Evolutionary conservation across 2,113 vertebrate species (phyloP).

Genomic region (Crotalus horridus): DNA sequence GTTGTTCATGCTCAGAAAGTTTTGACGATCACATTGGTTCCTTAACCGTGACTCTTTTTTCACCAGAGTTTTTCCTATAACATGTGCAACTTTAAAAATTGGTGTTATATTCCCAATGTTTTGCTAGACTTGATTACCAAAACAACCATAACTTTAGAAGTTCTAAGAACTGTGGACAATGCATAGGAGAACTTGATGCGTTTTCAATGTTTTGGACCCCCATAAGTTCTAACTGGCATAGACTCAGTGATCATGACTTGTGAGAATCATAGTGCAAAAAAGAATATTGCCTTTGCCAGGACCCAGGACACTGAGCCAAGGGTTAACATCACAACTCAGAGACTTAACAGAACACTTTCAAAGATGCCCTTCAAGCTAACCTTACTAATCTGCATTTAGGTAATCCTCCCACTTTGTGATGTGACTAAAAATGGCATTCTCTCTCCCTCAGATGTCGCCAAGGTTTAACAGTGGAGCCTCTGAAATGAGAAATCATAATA

Average conservation of each 20-base stretch:
- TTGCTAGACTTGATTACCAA: not conserved
- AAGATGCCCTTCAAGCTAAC: not conserved
- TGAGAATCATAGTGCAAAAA: not conserved
- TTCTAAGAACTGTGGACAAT: not conserved
- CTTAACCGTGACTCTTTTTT: not conserved
- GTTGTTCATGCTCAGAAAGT: not conserved
- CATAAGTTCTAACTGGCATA: not conserved
- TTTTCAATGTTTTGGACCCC: not conserved
- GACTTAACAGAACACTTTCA: conserved; percentile 22
- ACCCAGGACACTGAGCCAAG: not conserved
- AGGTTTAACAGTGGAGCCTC: conserved; percentile 44
- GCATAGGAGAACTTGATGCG: not conserved
- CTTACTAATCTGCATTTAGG: conserved; percentile 36
- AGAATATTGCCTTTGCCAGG: not conserved
- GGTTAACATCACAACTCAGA: conserved; percentile 5
- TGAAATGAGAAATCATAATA: conserved; percentile 39
- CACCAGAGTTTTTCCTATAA: not conserved
- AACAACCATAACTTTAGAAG: not conserved
- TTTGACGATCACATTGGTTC: not conserved
- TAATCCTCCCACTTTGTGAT: conserved; percentile 41
- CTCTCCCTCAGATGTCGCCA: conserved; percentile 29
- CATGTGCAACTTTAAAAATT: not conserved
- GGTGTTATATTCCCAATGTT: not conserved
- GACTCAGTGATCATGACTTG: not conserved
- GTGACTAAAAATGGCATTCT: conserved; percentile 37